Conservation (phyloP, 2,797 vertebrate genomes). For the Acridotheres tristis region DNA sequence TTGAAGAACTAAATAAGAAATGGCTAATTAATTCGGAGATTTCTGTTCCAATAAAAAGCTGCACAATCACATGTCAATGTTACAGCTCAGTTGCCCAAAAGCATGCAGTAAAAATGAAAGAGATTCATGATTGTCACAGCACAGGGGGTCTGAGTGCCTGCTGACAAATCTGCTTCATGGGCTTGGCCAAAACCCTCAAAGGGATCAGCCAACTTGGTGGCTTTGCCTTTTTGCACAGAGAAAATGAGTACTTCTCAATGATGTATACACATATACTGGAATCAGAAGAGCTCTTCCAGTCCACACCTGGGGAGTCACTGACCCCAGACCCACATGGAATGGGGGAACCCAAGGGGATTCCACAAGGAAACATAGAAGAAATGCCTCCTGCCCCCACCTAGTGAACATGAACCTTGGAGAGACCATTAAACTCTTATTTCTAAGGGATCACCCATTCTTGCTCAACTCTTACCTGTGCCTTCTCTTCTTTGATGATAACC, state of each 20-base stretch:
- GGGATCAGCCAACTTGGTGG: not conserved
- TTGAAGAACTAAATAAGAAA: conserved; percentile 86
- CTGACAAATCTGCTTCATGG: not conserved
- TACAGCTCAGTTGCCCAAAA: not conserved
- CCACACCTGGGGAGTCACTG: not conserved
- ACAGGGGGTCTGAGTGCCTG: not conserved
- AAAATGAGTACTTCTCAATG: not conserved
- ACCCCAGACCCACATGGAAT: not conserved
- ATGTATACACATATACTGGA: not conserved
- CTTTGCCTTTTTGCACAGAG: not conserved
- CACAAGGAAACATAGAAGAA: not conserved
- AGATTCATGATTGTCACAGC: not conserved
- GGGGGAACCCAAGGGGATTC: not conserved
- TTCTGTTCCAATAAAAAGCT: conserved; percentile 34
- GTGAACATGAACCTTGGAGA: not conserved
- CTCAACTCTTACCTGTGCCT: conserved; percentile 86
- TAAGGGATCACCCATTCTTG: not conserved
- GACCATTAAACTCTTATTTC: not conserved
- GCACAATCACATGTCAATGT: not conserved
- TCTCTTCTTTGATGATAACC: conserved; percentile 91
- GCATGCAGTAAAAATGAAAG: not conserved
- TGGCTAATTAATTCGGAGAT: conserved; percentile 53
- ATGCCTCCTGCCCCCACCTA: not conserved
- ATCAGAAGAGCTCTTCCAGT: not conserved
- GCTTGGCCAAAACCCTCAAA: not conserved